Conservation (phyloP, 1,140 invertebrate genomes). For the Oscheius sp. region DNA sequence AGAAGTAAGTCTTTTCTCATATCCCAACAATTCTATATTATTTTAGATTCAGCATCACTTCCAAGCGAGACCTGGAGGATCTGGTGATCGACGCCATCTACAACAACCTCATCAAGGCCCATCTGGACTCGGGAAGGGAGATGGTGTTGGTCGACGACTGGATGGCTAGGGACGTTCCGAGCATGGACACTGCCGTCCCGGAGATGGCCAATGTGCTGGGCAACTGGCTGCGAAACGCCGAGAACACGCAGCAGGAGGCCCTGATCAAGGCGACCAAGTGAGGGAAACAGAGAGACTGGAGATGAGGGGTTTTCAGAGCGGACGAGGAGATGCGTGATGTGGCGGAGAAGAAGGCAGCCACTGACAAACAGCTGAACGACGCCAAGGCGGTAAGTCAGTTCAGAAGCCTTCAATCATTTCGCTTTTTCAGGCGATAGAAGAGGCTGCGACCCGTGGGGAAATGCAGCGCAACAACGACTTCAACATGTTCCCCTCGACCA, state of each 20-base stretch:
- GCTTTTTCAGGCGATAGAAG: too few relatives aligned
- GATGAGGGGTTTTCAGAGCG: too few relatives aligned
- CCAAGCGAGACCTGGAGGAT: background rate
- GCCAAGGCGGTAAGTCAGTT: too few relatives aligned
- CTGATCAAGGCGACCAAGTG: background rate
- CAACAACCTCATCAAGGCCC: background rate
- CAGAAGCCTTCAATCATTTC: too few relatives aligned
- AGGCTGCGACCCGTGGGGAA: too few relatives aligned
- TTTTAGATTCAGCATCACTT: background rate
- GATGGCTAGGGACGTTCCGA: background rate
- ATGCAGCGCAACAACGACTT: too few relatives aligned
- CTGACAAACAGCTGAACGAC: too few relatives aligned
- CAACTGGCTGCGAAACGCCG: background rate
- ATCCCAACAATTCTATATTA: background rate
- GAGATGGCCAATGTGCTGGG: background rate
- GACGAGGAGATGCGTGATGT: too few relatives aligned
- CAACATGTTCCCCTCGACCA: too few relatives aligned
- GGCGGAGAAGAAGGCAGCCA: too few relatives aligned
- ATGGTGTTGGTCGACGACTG: background rate
- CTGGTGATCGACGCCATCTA: conserved; percentile 12
- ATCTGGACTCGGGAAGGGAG: background rate
- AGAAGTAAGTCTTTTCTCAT: background rate
- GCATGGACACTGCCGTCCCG: background rate
- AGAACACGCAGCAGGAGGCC: background rate
- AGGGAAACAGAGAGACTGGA: too few relatives aligned